A percentile compares a stretch with the other conserved stretches of the same genome.
Evolutionary conservation across 1,140 invertebrate species (phyloP).

Genomic region (Procambarus virginalis): DNA sequence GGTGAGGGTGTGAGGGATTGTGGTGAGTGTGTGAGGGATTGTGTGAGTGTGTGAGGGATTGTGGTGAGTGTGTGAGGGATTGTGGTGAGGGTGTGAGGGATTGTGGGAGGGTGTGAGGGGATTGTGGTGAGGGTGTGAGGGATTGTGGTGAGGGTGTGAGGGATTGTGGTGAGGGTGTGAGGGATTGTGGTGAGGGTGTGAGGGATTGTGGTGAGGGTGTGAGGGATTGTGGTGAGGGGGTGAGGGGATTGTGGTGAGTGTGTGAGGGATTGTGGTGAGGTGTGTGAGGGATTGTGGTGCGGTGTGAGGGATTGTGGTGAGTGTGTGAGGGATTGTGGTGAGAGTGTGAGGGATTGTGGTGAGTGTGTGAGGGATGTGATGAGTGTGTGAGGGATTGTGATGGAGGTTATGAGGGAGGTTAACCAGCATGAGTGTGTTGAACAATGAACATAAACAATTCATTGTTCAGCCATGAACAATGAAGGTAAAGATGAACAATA

Average conservation of each 20-base stretch:
- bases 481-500: neutral
- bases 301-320: neutral
- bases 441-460: no score
- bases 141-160: neutral
- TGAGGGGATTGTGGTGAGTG: neutral
- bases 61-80: neutral
- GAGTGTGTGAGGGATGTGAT: neutral
- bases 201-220: no score
- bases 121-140: neutral
- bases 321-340: neutral
- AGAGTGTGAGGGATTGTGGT: neutral
- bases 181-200: neutral
- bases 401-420: no score
- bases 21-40: neutral
- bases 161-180: neutral
- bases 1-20: neutral
- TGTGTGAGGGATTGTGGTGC: no score
- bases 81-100: no score
- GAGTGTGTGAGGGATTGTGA: neutral
- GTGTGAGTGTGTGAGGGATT: no score
- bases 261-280: no score
- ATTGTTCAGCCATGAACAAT: no score
- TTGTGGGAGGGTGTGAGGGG: no score
- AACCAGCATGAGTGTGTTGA: no score
- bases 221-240: neutral